Evolutionary conservation across 2,888 invertebrate genomes (phyloP).

Genomic region (Trissolcus japonicus): DNA sequence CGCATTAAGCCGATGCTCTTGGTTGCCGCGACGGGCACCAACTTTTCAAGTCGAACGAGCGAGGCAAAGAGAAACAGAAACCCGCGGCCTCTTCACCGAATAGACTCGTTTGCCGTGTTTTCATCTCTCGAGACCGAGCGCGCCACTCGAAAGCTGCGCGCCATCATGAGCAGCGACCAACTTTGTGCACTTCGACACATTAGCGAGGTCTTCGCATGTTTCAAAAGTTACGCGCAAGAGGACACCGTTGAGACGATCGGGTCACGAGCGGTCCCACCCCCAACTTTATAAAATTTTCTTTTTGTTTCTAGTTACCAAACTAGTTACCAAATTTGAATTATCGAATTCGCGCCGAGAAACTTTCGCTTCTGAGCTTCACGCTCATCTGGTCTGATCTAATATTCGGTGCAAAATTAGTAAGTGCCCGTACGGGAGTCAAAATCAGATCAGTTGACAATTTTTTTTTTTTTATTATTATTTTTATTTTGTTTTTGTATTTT

Average conservation of each 20-base stretch:
- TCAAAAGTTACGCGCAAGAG: slow-evolving; percentile 12
- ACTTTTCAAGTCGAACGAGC: neutral
- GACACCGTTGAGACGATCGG: slow-evolving; percentile 14
- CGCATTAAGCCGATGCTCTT: slow-evolving; percentile 24
- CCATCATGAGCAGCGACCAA: slow-evolving; percentile 9
- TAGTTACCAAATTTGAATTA: too few relatives aligned
- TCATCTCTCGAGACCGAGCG: slow-evolving; percentile 19
- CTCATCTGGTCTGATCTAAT: too few relatives aligned
- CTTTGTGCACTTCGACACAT: slow-evolving; percentile 34
- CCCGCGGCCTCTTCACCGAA: slow-evolving; percentile 13
- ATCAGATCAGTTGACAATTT: too few relatives aligned
- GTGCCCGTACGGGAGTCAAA: too few relatives aligned
- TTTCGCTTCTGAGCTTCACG: too few relatives aligned
- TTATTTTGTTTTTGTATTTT: too few relatives aligned
- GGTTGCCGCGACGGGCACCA: neutral
- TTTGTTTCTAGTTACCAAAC: too few relatives aligned
- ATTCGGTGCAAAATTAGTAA: too few relatives aligned
- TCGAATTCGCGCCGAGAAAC: too few relatives aligned
- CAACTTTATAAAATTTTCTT: too few relatives aligned
- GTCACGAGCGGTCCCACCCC: slow-evolving; percentile 2
- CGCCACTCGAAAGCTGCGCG: slow-evolving; percentile 18
- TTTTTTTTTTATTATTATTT: too few relatives aligned
- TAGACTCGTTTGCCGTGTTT: slow-evolving; percentile 25
- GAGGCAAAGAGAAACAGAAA: slow-evolving; percentile 11
- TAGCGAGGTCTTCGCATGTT: slow-evolving; percentile 20